Evolutionary conservation across 2,113 vertebrate genomes (phyloP).

Genomic region (Cheilinus undulatus): DNA sequence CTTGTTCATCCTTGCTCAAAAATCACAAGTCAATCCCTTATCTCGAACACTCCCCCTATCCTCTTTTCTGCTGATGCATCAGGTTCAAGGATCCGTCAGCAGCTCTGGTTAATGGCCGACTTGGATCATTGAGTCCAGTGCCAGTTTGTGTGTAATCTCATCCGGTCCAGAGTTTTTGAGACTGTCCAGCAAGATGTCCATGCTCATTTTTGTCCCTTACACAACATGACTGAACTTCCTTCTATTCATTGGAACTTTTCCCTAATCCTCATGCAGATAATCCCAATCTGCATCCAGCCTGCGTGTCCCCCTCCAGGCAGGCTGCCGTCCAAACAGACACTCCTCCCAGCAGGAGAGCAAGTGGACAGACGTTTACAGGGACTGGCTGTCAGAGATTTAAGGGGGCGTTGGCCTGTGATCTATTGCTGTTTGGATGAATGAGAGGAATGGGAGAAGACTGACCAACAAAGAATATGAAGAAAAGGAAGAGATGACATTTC

Average conservation of each 20-base stretch:
- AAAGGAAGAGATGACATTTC: background rate
- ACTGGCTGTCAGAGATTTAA: conserved; percentile 18
- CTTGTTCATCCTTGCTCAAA: background rate
- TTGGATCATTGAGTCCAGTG: conserved; percentile 37
- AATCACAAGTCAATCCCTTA: background rate
- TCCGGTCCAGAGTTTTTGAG: conserved; percentile 14
- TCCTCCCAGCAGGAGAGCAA: conserved; percentile 25
- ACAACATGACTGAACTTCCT: conserved; percentile 29
- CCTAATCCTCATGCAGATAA: conserved; percentile 61
- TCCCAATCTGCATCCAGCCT: conserved; percentile 46
- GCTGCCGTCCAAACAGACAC: conserved; percentile 42
- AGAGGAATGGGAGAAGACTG: background rate
- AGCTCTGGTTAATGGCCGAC: conserved; percentile 63
- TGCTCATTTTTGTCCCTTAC: background rate
- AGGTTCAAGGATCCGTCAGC: conserved; percentile 59
- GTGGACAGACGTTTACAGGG: conserved; percentile 2
- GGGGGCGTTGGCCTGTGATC: background rate
- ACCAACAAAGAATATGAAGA: background rate
- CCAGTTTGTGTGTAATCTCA: conserved; percentile 6
- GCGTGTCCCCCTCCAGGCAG: conserved; percentile 18
- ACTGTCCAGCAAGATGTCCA: background rate
- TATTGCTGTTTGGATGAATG: conserved; percentile 18
- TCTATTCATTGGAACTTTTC: conserved; percentile 29
- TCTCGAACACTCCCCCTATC: background rate
- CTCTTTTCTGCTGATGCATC: conserved; percentile 68